Evolutionary conservation across 2,797 vertebrate genomes (phyloP), one percentile per base, ranked within the genome.

Genomic region (Gymnothorax javanicus): DNA sequence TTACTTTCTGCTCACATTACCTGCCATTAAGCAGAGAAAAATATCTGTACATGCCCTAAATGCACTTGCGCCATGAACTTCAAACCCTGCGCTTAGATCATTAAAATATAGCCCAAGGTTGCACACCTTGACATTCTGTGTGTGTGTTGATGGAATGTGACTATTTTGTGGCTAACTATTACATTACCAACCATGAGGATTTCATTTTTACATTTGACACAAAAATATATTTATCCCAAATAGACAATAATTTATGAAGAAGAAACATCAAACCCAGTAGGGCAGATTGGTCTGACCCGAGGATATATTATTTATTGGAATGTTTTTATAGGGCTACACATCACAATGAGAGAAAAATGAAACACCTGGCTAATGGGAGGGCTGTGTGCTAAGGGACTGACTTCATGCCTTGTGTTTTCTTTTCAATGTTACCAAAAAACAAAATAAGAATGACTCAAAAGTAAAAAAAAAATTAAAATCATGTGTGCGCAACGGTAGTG

Each of bases 341-440:
- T 69, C 84, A 85, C 9, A 25, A 20, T 71, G 23, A 56, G 6
- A 85, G 62, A 56, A 71, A 71, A 67, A 64, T 67, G 6, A 54
- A 64, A 4, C 50, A 15, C 43, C 17, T n/a, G 50, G 7, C 77
- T 52, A 81, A 56, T 56, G 52, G 75, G 52, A 43, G 7, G 13
- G 4, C 27, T 75, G 73, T 27, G 25, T 33, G 43, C 33, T 52
- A 54, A 20, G 43, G 17, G 56, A 33, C 52, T 27, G 84, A 69
- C 15, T 71, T 56, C 52, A 85, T 67, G 56, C 43, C 13, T 33
- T 17, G 2, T 56, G 27, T n/a, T 62, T 52, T 86, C 71, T 52
- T 86, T 79, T 50, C 59, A 82, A 82, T 60, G 87, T 88, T 67
- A 86, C 86, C 86, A 73, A 50, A 77, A 43, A 75, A 7, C 77